A percentile compares a stretch with the other conserved stretches of the same genome.
phyloP scores from a whole-genome alignment of 2,888 invertebrate species.

The Chaetogeoica ovagalla region DNA sequence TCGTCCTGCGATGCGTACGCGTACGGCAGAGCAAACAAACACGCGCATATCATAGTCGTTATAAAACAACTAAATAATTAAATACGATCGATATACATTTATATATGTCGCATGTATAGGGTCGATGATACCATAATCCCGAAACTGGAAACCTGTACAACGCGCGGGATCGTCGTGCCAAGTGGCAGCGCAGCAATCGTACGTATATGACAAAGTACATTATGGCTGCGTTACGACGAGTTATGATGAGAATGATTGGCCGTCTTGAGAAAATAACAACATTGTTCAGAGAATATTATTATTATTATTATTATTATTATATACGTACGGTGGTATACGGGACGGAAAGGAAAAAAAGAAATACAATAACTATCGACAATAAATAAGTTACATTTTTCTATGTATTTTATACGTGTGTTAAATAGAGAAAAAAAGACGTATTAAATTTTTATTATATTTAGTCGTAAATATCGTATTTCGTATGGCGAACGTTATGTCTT shows the following conservation, averaged over 20 bases:
- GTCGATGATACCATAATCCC: conserved; percentile 47
- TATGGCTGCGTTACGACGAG: conserved; percentile 41
- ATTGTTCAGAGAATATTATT: conserved; percentile 19
- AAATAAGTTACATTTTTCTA: conserved; percentile 13
- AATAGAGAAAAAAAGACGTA: too few species aligned
- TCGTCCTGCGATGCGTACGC: too few species aligned
- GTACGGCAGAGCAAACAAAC: background rate
- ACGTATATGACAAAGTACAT: conserved; percentile 30
- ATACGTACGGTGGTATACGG: background rate
- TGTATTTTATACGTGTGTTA: background rate
- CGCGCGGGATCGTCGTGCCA: background rate
- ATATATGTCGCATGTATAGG: background rate
- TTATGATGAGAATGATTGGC: conserved; percentile 41
- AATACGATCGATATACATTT: conserved; percentile 14
- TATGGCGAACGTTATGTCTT: too few species aligned
- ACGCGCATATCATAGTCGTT: background rate
- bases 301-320: too few species aligned
- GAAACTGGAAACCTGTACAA: conserved; percentile 47
- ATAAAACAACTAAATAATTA: conserved; percentile 34
- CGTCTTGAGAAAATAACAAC: conserved; percentile 44
- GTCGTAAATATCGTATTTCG: too few species aligned
- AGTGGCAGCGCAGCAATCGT: background rate
- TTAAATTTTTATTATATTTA: too few species aligned
- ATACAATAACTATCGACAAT: conserved; percentile 1
- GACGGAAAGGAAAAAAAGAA: background rate